phyloP scores from a whole-genome alignment of 2,797 vertebrate genomes.

The Champsocephalus esox region DNA sequence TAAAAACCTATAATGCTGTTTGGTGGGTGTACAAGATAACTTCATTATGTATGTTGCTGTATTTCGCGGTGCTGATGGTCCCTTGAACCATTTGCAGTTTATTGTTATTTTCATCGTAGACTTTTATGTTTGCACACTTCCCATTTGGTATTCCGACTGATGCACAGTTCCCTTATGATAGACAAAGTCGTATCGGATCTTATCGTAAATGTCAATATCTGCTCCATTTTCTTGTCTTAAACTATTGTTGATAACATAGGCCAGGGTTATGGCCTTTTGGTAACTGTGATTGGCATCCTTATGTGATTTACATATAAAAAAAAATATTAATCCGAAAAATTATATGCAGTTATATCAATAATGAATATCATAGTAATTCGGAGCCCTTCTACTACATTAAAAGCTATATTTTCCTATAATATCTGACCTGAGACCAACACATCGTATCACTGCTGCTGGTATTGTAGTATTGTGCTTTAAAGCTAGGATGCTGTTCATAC shows the following conservation, averaged over 20 bases:
- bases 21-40: conserved; percentile 40
- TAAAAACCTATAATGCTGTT: conserved; percentile 57
- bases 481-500: background rate
- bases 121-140: too few relatives aligned
- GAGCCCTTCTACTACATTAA: background rate
- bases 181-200: too few relatives aligned
- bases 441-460: background rate
- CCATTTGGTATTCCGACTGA: too few relatives aligned
- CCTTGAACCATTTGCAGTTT: background rate
- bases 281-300: too few relatives aligned
- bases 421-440: background rate
- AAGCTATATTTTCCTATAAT: background rate
- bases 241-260: background rate
- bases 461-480: background rate
- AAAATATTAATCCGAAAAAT: background rate
- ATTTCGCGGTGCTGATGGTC: conserved; percentile 18
- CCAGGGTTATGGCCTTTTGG: background rate
- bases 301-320: too few relatives aligned
- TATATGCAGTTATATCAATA: accelerated
- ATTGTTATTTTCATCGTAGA: too few relatives aligned
- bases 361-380: background rate
- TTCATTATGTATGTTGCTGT: conserved; percentile 42
- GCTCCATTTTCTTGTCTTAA: background rate
- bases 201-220: too few relatives aligned
- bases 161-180: too few relatives aligned